Evolutionary conservation across 2,113 vertebrate species (phyloP).

Genomic region (Pitta sordida): DNA sequence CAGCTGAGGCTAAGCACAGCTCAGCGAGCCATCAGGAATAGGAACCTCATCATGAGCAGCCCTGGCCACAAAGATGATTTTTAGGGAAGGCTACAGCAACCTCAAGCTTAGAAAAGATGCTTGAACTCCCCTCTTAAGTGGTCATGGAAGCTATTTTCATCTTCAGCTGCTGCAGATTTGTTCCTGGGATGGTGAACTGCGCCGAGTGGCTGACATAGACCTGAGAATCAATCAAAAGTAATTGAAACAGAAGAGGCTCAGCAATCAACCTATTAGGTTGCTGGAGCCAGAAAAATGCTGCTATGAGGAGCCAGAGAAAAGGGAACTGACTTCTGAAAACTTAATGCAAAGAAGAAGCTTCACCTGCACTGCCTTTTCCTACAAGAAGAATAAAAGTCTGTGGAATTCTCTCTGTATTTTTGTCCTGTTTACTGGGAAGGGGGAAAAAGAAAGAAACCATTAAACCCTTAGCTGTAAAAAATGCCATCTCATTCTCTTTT

Average conservation of each 20-base stretch:
- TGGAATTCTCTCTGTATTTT: neutral
- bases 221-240: slow-evolving; percentile 68
- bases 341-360: neutral
- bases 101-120: slow-evolving; percentile 5
- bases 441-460: neutral
- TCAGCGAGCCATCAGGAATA: neutral
- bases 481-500: neutral
- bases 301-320: slow-evolving; percentile 26
- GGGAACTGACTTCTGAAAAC: slow-evolving; percentile 19
- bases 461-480: neutral
- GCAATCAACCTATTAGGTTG: slow-evolving; percentile 68
- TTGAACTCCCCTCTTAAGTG: slow-evolving; percentile 24
- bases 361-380: fast-evolving
- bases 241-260: slow-evolving; percentile 67
- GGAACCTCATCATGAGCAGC: neutral
- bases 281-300: slow-evolving; percentile 52
- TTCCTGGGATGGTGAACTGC: slow-evolving; percentile 49
- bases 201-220: slow-evolving; percentile 39
- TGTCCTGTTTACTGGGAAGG: neutral
- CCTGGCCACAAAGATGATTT: neutral
- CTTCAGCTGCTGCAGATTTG: slow-evolving; percentile 44
- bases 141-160: slow-evolving; percentile 56
- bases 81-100: neutral
- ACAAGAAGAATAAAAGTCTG: neutral
- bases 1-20: neutral